phyloP scores from a whole-genome alignment of 2,888 invertebrate genomes.

The Papilio demoleus region DNA sequence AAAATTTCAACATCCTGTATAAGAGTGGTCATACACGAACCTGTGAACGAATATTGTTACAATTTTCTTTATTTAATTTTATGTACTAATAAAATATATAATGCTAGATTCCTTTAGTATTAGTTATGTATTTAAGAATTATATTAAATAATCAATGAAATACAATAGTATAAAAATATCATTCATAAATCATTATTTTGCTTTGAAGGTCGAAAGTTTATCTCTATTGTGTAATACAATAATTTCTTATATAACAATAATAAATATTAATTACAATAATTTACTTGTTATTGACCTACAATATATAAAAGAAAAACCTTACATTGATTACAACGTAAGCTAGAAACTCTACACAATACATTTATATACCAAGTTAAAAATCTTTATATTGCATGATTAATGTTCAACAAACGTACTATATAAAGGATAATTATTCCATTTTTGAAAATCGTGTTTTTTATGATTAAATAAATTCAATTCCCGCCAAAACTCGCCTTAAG shows the following conservation, averaged over 20 bases:
- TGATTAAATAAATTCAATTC: no score
- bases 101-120: neutral
- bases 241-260: neutral
- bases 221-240: neutral
- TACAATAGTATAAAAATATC: neutral
- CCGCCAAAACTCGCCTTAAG: no score
- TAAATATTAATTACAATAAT: neutral
- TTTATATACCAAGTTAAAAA: no score
- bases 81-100: neutral
- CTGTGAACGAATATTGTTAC: neutral
- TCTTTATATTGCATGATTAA: no score
- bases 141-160: neutral
- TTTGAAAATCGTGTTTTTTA: no score
- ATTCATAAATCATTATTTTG: neutral
- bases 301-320: neutral
- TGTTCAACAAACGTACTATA: no score
- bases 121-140: neutral
- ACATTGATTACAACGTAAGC: no score
- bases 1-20: neutral
- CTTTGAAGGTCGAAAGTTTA: neutral
- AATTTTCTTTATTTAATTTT: no score
- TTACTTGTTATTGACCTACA: conserved; percentile 15
- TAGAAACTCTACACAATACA: no score
- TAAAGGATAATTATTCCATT: no score
- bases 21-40: neutral